These are phyloP conservation scores for Clepsis dumicolana DNA, from an alignment of 2,888 invertebrate species.

Conservation along the genomic window DNA sequence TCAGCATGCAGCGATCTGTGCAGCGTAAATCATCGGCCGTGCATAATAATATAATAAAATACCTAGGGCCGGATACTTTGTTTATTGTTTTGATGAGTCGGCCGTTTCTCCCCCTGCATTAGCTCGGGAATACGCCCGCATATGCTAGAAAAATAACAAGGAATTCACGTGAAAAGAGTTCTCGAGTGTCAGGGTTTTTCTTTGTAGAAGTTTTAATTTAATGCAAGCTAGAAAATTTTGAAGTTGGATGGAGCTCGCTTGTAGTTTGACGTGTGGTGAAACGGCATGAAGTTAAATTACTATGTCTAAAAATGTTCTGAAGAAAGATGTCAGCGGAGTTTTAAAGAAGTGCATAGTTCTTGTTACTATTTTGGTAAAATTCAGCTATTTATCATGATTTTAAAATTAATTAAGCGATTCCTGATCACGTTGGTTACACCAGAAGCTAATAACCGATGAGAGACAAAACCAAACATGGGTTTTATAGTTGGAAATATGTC, in stretches of 20 bases:
- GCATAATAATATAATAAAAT: constrained; percentile 85
- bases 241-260: constrained; percentile 28
- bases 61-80: constrained; percentile 84
- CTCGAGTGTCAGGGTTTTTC: constrained; percentile 33
- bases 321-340: neutral
- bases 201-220: constrained; percentile 23
- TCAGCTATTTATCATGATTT: too few species aligned
- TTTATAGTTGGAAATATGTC: too few species aligned
- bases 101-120: constrained; percentile 72
- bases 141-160: constrained; percentile 70
- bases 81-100: constrained; percentile 87
- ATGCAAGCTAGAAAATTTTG: neutral
- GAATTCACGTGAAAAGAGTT: constrained; percentile 9
- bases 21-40: constrained; percentile 84
- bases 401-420: too few species aligned
- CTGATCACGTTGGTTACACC: too few species aligned
- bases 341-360: neutral
- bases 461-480: too few species aligned
- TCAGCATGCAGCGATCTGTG: constrained; percentile 65
- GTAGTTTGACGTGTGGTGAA: constrained; percentile 3
- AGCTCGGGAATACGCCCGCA: constrained; percentile 66
- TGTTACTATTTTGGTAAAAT: neutral
- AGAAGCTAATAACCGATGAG: too few species aligned
- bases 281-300: constrained; percentile 42
- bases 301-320: constrained; percentile 1